These are phyloP conservation scores for Alentia gelatinosa DNA, from an alignment of 2,888 invertebrate species.

Conservation along the genomic window DNA sequence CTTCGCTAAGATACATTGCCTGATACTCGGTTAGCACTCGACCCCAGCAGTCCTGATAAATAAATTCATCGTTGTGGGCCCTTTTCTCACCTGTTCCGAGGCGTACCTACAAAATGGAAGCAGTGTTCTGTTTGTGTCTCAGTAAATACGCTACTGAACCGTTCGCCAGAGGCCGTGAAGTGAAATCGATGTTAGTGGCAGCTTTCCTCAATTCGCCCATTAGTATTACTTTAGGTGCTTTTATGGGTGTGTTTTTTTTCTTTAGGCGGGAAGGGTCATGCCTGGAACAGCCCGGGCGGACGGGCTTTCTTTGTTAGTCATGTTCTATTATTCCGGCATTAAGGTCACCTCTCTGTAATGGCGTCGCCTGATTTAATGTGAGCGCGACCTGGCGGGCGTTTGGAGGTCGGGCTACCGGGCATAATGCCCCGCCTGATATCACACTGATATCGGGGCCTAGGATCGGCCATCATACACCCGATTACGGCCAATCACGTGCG, in stretches of 20 bases:
- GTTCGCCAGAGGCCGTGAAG: too few relatives aligned
- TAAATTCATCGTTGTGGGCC: neutral
- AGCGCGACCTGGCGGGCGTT: neutral
- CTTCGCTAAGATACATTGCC: neutral
- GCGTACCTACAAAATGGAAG: too few relatives aligned
- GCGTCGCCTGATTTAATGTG: constrained; percentile 20
- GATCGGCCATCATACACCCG: constrained; percentile 49
- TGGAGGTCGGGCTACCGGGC: too few relatives aligned
- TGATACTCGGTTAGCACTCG: neutral
- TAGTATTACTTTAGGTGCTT: too few relatives aligned
- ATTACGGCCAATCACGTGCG: constrained; percentile 41
- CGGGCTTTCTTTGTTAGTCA: constrained; percentile 30
- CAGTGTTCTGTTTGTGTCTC: too few relatives aligned
- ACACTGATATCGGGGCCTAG: neutral
- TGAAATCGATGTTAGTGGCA: too few relatives aligned
- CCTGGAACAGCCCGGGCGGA: neutral
- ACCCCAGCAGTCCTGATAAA: neutral
- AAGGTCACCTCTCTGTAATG: constrained; percentile 31
- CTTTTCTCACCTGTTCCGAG: neutral
- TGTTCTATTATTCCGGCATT: constrained; percentile 43
- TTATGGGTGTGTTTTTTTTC: too few relatives aligned
- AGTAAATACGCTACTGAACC: too few relatives aligned
- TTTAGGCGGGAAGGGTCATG: neutral
- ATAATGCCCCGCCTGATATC: too few relatives aligned
- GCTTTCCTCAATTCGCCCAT: too few relatives aligned